Conservation (phyloP, 2,888 invertebrate species). For the Sminthurinus aureus region DNA sequence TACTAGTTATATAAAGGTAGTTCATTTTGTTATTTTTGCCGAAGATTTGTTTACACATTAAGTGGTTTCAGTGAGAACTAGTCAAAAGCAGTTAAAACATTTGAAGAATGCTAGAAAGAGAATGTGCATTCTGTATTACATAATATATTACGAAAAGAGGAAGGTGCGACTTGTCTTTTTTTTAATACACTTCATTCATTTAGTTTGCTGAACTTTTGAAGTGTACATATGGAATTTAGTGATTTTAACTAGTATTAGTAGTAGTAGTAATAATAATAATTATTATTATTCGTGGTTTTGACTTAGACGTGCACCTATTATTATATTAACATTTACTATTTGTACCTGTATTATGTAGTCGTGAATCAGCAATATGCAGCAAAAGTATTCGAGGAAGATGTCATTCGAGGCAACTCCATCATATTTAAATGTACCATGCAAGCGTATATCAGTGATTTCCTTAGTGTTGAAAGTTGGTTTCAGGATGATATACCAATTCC, state of each 20-base stretch:
- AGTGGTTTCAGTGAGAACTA: background rate
- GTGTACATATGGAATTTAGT: no score
- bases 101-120: background rate
- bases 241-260: no score
- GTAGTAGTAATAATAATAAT: no score
- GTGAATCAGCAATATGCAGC: conserved; percentile 77
- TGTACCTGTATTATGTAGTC: conserved; percentile 66
- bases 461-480: conserved; percentile 75
- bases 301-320: background rate
- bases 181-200: no score
- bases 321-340: background rate
- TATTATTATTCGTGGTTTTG: background rate
- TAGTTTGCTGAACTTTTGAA: no score
- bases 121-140: background rate
- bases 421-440: conserved; percentile 78
- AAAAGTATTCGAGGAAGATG: conserved; percentile 76
- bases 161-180: background rate
- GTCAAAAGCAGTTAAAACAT: background rate
- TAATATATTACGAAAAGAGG: background rate
- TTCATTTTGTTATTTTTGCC: background rate
- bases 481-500: conserved; percentile 67
- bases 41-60: background rate
- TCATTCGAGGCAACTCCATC: conserved; percentile 76
- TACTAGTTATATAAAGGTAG: background rate
- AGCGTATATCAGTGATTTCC: conserved; percentile 77